Evolutionary conservation across 2,888 invertebrate genomes (phyloP).

Genomic region (Macroteleia sp.): DNA sequence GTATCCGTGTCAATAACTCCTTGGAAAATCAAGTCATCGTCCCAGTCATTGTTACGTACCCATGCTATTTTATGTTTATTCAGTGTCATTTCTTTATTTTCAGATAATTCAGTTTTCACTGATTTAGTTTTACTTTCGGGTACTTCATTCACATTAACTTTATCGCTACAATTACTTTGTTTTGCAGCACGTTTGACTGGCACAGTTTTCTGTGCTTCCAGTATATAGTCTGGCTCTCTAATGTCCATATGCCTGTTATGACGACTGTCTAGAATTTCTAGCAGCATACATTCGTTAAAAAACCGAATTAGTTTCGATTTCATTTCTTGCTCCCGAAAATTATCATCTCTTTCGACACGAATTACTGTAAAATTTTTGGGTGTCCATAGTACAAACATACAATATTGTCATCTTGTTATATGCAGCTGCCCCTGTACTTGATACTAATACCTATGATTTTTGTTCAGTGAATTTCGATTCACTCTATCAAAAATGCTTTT

Average conservation of each 20-base stretch:
- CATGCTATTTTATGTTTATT: background rate
- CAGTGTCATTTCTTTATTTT: background rate
- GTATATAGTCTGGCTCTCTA: conserved; percentile 31
- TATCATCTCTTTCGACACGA: background rate
- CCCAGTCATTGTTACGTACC: background rate
- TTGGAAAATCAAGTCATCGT: background rate
- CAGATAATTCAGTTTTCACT: background rate
- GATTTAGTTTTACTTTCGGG: background rate
- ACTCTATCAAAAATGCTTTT: conserved; percentile 15
- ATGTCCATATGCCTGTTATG: conserved; percentile 14
- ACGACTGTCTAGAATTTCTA: conserved; percentile 34
- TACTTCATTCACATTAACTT: background rate
- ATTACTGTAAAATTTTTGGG: conserved; percentile 5
- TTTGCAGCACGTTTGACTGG: background rate
- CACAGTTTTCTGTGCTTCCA: conserved; percentile 11
- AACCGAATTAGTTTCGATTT: conserved; percentile 5
- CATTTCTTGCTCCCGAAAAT: conserved; percentile 38
- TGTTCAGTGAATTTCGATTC: background rate
- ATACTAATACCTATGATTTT: conserved; percentile 33
- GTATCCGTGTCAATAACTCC: background rate
- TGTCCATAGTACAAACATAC: conserved; percentile 35
- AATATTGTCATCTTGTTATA: conserved; percentile 18
- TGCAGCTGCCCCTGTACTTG: conserved; percentile 51
- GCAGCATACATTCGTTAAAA: conserved; percentile 26
- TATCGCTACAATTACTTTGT: background rate